Evolutionary conservation across 2,888 invertebrate genomes (phyloP).

Genomic region (Nezara viridula): DNA sequence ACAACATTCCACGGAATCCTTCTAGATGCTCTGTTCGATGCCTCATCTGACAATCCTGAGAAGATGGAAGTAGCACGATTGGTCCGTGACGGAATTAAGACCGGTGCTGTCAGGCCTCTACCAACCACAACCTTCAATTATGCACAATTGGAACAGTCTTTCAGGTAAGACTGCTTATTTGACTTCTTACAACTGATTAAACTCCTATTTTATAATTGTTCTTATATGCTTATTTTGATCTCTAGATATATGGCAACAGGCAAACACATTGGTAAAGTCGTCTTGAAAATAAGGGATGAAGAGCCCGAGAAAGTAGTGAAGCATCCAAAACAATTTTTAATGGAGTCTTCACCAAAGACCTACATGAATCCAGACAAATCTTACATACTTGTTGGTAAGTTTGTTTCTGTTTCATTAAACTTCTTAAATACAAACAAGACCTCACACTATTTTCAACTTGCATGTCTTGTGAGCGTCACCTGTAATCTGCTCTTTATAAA

Average conservation of each 20-base stretch:
- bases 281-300: constrained; percentile 89
- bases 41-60: constrained; percentile 74
- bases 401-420: too few relatives aligned
- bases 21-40: constrained; percentile 85
- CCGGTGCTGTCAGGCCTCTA: constrained; percentile 91
- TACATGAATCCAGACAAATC: constrained; percentile 84
- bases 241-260: constrained; percentile 91
- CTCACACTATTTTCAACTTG: too few relatives aligned
- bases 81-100: constrained; percentile 85
- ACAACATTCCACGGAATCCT: constrained; percentile 98
- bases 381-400: constrained; percentile 73
- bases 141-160: constrained; percentile 91
- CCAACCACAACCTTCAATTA: constrained; percentile 87
- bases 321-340: constrained; percentile 73
- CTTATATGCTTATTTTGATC: background rate
- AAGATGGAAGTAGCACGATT: constrained; percentile 82
- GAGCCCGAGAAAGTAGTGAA: constrained; percentile 71
- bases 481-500: too few relatives aligned
- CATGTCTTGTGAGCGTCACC: too few relatives aligned
- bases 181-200: background rate
- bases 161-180: constrained; percentile 72
- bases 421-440: too few relatives aligned
- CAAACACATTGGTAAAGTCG: constrained; percentile 96
- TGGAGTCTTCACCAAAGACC: constrained; percentile 84
- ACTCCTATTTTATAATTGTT: background rate